Percentiles rank a stretch among this genome's conserved stretches.
Conservation (phyloP, 2,113 vertebrate species). For the Indri indri region DNA sequence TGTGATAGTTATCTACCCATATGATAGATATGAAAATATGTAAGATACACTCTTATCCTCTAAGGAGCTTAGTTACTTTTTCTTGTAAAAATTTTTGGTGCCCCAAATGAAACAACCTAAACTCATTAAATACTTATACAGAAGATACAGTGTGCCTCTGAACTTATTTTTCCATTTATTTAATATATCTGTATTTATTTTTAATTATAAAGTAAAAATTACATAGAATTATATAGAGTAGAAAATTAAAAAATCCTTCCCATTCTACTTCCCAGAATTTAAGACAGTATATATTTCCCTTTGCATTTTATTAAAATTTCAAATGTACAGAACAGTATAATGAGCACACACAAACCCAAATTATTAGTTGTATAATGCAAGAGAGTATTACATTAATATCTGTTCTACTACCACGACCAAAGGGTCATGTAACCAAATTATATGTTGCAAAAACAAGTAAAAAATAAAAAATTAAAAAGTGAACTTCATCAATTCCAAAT, state of each 20-base stretch:
- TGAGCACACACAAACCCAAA: not conserved
- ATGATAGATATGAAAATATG: not conserved
- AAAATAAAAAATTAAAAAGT: not conserved
- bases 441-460: not conserved
- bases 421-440: not conserved
- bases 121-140: not conserved
- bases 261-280: not conserved
- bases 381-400: not conserved
- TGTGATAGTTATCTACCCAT: not conserved
- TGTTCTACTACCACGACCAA: not conserved
- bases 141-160: not conserved
- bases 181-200: not conserved
- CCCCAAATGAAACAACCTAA: conserved; percentile 13
- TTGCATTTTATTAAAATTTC: conserved; percentile 26
- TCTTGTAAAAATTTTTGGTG: not conserved
- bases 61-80: not conserved
- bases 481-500: not conserved
- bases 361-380: not conserved
- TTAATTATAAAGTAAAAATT: conserved; percentile 6
- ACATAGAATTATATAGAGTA: not conserved
- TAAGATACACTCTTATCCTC: not conserved
- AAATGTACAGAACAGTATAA: not conserved
- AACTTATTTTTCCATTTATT: not conserved
- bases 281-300: not conserved
- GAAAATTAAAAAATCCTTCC: not conserved